Evolutionary conservation across 2,113 vertebrate genomes (phyloP), one percentile per base, ranked within the genome.

Genomic region (Phocoena sinus): DNA sequence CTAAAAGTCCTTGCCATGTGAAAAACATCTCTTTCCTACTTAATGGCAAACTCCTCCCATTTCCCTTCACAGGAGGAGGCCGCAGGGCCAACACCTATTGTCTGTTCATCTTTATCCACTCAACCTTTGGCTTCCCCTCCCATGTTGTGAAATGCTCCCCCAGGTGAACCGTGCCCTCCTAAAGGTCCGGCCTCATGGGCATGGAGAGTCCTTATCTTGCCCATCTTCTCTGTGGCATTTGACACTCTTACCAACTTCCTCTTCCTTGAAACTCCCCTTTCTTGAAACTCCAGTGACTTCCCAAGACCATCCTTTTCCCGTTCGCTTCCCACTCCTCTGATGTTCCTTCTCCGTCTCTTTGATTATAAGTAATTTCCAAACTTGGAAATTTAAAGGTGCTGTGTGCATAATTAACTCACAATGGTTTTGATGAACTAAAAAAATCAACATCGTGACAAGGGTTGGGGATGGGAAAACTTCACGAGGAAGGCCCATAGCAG

Each of bases 51-150:
- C 4, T 6, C 44, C n/a, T 31, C 25, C 62, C 33, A 17, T 26
- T 62, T 85, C 28, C 31, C 44, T 53, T 38, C 36, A 8, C 20
- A 8, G 13, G 38, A 77, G 38, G 38, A 8, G 28, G 41, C 6
- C 17, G 11, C 28, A 0, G 5, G 33, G 15, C 38, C 1, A 1
- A 36, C 38, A 53, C 12, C 20, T 21, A 6, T 2, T 70, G 26
- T 8, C 71, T 65, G 38, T 18, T 38, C 12, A 0, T 33, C 18
- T 33, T 28, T 50, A 3, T 23, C 33, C 9, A 7, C 28, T 47
- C 62, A 47, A 1, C 38, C 21, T 44, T 9, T 3, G 0, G 33
- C 31, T 65, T 21, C 28, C 17, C 4, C 3, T 4, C 38, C 38
- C 23, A 7, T 63, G 68, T 67, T 12, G 3, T 1, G 11, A 60